Conservation (phyloP, 2,797 vertebrate genomes). For the Salmo trutta region DNA sequence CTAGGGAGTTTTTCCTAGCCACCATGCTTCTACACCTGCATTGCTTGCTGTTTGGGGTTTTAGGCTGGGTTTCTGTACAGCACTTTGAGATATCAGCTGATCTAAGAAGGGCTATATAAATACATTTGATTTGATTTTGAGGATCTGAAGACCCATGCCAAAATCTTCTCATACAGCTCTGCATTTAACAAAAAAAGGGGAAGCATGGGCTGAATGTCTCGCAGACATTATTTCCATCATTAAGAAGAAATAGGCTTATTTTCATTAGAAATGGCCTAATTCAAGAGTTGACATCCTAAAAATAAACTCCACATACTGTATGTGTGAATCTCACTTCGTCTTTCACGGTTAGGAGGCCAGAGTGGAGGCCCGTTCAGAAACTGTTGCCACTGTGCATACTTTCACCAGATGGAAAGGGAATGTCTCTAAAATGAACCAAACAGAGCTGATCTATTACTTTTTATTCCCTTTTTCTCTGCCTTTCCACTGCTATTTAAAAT, state of each 20-base stretch:
- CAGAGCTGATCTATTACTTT: neutral
- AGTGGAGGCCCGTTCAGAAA: neutral
- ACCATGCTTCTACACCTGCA: no score
- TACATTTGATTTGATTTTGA: no score
- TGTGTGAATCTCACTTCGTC: slow-evolving; percentile 31
- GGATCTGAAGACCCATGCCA: no score
- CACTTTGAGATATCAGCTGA: no score
- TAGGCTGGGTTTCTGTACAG: no score
- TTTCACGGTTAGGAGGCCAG: neutral
- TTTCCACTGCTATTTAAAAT: neutral
- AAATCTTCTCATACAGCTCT: no score
- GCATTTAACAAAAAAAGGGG: neutral
- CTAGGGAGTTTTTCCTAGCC: no score
- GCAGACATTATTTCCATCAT: neutral
- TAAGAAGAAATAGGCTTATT: neutral
- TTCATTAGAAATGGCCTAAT: neutral
- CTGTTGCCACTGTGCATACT: neutral
- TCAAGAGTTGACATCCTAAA: neutral
- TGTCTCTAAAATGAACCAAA: neutral
- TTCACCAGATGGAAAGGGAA: slow-evolving; percentile 14
- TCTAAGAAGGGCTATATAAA: no score
- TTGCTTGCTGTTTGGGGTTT: no score
- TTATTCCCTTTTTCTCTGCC: neutral
- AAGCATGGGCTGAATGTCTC: neutral
- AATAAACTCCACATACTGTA: neutral